Evolutionary conservation across 1,140 invertebrate genomes (phyloP).

Genomic region (Scaptomyza hsui): DNA sequence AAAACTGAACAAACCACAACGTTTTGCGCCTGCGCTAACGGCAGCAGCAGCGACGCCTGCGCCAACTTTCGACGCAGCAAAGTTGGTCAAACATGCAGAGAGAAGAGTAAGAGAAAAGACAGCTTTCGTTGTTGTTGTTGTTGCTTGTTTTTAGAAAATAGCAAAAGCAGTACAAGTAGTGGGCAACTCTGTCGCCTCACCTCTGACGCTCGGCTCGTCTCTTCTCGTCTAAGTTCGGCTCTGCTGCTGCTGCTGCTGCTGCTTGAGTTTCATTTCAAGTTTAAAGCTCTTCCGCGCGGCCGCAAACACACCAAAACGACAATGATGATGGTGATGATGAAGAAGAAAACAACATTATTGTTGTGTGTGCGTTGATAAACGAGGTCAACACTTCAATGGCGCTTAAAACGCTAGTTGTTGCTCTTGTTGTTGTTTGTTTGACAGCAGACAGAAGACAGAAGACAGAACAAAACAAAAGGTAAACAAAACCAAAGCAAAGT

Average conservation of each 20-base stretch:
- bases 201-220: conserved; percentile 5
- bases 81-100: conserved; percentile 71
- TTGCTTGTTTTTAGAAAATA: conserved; percentile 71
- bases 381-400: conserved; percentile 80
- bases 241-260: conserved; percentile 3
- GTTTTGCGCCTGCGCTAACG: conserved; percentile 21
- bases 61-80: conserved; percentile 67
- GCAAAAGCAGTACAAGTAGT: conserved; percentile 44
- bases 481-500: conserved; percentile 59
- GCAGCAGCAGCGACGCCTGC: conserved; percentile 14
- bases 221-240: too few relatives aligned
- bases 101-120: conserved; percentile 23
- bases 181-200: conserved; percentile 5
- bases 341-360: conserved; percentile 5
- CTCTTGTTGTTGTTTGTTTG: conserved; percentile 39
- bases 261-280: conserved; percentile 74
- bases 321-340: conserved; percentile 15
- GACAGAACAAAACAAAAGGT: conserved; percentile 40
- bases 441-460: conserved; percentile 20
- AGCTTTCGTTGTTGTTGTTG: conserved; percentile 36
- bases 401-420: conserved; percentile 54
- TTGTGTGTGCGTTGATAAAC: conserved; percentile 63
- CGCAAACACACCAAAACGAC: conserved; percentile 35
- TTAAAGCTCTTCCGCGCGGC: conserved; percentile 78
- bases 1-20: neutral